A percentile compares a stretch with the other conserved stretches of the same genome.
phyloP scores from a whole-genome alignment of 2,797 vertebrate species.

The Dendrocincla tyrannina region DNA sequence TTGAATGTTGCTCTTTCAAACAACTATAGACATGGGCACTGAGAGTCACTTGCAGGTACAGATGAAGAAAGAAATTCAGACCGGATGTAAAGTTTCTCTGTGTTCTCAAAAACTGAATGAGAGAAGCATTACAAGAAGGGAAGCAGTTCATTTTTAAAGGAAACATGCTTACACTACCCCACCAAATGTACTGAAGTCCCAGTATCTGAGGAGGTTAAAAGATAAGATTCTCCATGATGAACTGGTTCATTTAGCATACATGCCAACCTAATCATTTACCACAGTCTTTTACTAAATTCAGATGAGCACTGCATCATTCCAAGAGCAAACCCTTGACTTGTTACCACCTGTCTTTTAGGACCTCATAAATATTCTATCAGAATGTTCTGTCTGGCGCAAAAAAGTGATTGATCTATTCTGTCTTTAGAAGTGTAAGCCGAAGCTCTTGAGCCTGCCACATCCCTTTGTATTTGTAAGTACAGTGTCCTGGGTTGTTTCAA shows the following conservation, averaged over 20 bases:
- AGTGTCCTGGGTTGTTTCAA: neutral
- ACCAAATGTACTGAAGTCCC: neutral
- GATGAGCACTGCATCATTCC: neutral
- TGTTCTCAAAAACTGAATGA: neutral
- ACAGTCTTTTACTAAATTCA: neutral
- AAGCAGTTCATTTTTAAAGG: neutral
- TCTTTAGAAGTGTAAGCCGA: conserved; percentile 70
- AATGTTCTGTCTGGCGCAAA: neutral
- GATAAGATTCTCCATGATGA: neutral
- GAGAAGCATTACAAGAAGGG: neutral
- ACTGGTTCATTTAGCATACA: neutral
- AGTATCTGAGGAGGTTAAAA: neutral
- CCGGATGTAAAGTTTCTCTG: neutral
- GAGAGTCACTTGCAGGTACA: neutral
- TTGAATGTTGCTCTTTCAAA: neutral
- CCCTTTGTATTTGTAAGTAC: conserved; percentile 75
- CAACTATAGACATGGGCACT: neutral
- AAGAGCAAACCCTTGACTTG: neutral
- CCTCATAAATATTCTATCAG: conserved; percentile 19
- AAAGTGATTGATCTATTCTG: neutral
- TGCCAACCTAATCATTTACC: neutral
- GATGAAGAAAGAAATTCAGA: neutral
- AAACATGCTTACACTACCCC: neutral
- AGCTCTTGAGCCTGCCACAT: conserved; percentile 75
- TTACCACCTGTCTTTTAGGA: neutral